Percentiles rank a stretch among this genome's conserved stretches.
Evolutionary conservation across 2,113 vertebrate species (phyloP).

Genomic region (Tachycineta bicolor): DNA sequence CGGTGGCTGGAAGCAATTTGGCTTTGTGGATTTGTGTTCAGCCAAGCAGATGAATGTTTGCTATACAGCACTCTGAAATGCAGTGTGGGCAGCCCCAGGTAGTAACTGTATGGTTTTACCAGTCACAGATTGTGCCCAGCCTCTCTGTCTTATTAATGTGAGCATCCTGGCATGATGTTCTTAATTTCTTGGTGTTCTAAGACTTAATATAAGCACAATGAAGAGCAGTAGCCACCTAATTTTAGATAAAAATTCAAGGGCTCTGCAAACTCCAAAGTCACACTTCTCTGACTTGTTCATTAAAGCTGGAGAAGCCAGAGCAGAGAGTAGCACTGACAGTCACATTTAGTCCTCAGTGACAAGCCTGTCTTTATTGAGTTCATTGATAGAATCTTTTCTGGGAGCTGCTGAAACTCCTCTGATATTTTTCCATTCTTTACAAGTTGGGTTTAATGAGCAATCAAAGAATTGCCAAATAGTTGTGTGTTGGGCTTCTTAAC

Average conservation of each 20-base stretch:
- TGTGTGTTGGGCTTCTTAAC: not conserved
- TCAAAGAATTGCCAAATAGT: not conserved
- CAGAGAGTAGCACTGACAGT: not conserved
- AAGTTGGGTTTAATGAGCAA: not conserved
- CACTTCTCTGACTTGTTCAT: not conserved
- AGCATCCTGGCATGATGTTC: not conserved
- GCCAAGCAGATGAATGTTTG: not conserved
- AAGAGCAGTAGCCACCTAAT: not conserved
- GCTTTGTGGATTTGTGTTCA: not conserved
- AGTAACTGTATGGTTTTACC: not conserved
- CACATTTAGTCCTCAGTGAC: slow-evolving; percentile 5
- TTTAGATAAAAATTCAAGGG: not conserved
- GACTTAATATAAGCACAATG: not conserved
- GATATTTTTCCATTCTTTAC: not conserved
- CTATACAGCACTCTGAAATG: not conserved
- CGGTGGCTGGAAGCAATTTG: not conserved
- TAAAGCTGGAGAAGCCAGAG: not conserved
- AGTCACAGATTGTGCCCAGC: not conserved
- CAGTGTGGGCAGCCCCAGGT: not conserved
- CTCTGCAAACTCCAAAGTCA: not conserved
- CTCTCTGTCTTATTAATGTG: not conserved
- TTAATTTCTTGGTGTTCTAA: not conserved
- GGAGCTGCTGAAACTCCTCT: slow-evolving; percentile 9
- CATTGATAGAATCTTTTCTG: not conserved
- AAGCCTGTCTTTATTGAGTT: not conserved